Percentiles rank a stretch among this genome's conserved stretches.
phyloP scores from a whole-genome alignment of 2,888 invertebrate species.

The Leucophora obtusa region DNA sequence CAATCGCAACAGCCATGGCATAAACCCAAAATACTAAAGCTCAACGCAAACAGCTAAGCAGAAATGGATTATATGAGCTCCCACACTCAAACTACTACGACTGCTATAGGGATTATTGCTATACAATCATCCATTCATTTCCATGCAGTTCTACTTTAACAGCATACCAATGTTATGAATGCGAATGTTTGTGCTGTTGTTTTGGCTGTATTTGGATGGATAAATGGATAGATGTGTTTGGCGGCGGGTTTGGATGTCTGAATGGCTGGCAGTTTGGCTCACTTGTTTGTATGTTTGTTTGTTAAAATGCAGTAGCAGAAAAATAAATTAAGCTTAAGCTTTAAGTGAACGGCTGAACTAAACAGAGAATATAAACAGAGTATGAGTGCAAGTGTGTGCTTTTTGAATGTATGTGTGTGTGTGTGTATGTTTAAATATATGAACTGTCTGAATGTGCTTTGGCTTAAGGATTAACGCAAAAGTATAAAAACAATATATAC shows the following conservation, averaged over 20 bases:
- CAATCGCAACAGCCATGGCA: conserved; percentile 33
- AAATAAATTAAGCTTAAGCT: conserved; percentile 63
- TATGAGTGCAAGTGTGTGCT: conserved; percentile 1
- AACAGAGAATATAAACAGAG: conserved; percentile 25
- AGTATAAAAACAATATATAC: conserved; percentile 68
- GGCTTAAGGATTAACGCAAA: conserved; percentile 78
- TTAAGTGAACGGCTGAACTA: conserved; percentile 59
- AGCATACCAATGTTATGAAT: conserved; percentile 48
- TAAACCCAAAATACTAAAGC: conserved; percentile 60
- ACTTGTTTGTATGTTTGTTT: conserved; percentile 6
- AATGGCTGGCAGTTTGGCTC: not conserved
- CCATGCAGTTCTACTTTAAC: conserved; percentile 29
- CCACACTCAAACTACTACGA: conserved; percentile 61
- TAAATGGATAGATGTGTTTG: conserved; percentile 45
- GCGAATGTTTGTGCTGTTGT: conserved; percentile 22
- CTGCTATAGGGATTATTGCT: not conserved
- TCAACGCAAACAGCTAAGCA: conserved; percentile 62
- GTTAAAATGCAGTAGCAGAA: conserved; percentile 59
- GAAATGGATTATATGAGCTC: conserved; percentile 61
- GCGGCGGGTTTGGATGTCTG: conserved; percentile 16
- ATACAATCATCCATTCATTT: conserved; percentile 30
- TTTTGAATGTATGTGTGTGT: conserved; percentile 3
- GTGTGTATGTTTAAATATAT: not conserved
- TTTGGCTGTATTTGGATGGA: conserved; percentile 50
- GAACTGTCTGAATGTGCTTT: conserved; percentile 71